Conservation (phyloP, 2,888 invertebrate genomes). For the Gymnocheta viridis region DNA sequence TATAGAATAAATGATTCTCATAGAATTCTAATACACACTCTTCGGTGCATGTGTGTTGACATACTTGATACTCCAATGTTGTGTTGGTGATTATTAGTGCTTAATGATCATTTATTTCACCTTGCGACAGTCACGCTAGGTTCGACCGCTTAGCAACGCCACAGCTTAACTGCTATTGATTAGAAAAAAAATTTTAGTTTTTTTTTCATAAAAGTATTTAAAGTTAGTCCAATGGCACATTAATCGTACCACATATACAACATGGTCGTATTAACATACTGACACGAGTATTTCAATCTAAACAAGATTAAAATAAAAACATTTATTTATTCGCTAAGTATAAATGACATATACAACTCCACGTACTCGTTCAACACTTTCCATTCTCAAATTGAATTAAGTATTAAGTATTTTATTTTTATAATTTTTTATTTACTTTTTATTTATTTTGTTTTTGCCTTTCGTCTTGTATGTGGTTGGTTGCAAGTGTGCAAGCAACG, state of each 20-base stretch:
- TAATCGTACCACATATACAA: not conserved
- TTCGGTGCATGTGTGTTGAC: not conserved
- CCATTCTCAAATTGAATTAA: constrained; percentile 50
- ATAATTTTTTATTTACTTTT: too few relatives aligned
- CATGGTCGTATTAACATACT: not conserved
- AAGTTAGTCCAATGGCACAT: constrained; percentile 48
- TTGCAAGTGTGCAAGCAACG: not conserved
- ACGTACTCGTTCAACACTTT: constrained; percentile 30
- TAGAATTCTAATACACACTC: not conserved
- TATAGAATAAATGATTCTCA: not conserved
- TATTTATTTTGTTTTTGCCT: not conserved
- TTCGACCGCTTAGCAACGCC: constrained; percentile 30
- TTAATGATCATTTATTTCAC: constrained; percentile 37
- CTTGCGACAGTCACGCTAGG: constrained; percentile 28
- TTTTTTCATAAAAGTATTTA: not conserved
- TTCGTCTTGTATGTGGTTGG: not conserved
- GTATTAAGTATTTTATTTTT: too few relatives aligned
- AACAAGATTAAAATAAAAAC: constrained; percentile 47
- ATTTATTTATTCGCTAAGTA: constrained; percentile 10
- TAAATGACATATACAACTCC: constrained; percentile 34
- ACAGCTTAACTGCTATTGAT: constrained; percentile 6
- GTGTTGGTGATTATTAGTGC: constrained; percentile 5
- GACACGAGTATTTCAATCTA: constrained; percentile 22
- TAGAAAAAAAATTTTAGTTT: not conserved
- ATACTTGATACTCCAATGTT: not conserved